Percentiles rank a stretch among this genome's conserved stretches.
phyloP scores from a whole-genome alignment of 1,140 invertebrate species.

The Piezodorus guildinii region DNA sequence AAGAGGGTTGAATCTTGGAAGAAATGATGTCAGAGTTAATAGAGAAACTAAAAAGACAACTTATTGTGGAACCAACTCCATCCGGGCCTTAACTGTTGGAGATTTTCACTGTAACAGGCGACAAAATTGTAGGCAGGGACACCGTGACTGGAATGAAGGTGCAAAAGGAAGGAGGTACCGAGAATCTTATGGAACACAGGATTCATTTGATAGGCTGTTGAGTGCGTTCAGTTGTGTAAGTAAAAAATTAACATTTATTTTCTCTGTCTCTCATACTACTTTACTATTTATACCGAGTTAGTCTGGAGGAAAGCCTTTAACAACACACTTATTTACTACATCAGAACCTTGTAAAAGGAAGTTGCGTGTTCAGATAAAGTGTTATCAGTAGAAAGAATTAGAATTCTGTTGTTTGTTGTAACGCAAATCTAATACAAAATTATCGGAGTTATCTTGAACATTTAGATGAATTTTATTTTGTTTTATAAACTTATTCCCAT shows the following conservation, averaged over 20 bases:
- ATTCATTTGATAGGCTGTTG: background rate
- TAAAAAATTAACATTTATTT: background rate
- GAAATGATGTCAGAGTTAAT: background rate
- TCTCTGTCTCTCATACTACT: no score
- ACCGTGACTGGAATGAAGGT: background rate
- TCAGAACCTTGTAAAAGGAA: no score
- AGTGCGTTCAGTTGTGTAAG: conserved; percentile 14
- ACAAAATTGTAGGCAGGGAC: background rate
- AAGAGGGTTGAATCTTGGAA: conserved; percentile 7
- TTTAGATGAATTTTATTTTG: no score
- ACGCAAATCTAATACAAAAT: no score
- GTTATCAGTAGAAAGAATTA: no score
- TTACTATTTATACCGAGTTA: no score
- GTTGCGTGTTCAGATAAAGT: no score
- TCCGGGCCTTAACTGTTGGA: background rate
- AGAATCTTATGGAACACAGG: background rate
- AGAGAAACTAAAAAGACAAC: background rate
- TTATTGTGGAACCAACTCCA: background rate
- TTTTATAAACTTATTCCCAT: no score
- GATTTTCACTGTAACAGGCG: background rate
- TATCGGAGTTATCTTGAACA: no score
- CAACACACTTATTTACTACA: no score
- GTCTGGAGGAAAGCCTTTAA: no score
- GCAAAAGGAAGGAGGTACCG: background rate
- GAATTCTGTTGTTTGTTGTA: no score